These are phyloP conservation scores for Crambe crambe DNA, from an alignment of 37 sponge, comb jelly and placozoan genomes.

Conservation along the genomic window DNA sequence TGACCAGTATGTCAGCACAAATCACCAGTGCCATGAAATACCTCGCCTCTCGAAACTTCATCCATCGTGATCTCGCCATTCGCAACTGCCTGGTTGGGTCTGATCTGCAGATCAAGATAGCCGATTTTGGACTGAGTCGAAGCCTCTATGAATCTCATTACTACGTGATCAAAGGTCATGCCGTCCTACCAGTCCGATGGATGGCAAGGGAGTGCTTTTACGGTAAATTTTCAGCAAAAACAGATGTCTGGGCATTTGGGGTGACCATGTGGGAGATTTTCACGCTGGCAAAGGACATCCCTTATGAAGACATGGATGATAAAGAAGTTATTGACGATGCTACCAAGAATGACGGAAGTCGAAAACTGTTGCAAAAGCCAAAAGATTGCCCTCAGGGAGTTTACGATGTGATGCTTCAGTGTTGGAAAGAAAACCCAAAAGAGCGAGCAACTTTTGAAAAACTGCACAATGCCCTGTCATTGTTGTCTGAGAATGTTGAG, in stretches of 20 bases:
- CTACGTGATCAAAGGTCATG: conserved; percentile 51
- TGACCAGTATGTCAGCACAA: conserved; percentile 69
- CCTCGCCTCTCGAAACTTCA: conserved; percentile 68
- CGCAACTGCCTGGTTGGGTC: conserved; percentile 86
- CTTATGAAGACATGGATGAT: conserved; percentile 70
- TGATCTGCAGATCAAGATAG: conserved; percentile 72
- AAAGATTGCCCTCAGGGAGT: conserved; percentile 49
- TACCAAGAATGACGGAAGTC: conserved; percentile 2
- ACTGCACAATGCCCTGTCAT: conserved; percentile 10
- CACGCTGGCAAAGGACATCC: conserved; percentile 57
- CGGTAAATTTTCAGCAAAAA: conserved; percentile 79
- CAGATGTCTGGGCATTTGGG: conserved; percentile 87
- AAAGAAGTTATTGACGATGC: conserved; percentile 82
- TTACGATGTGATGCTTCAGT: conserved; percentile 62
- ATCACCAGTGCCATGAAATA: conserved; percentile 83
- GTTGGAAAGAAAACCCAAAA: conserved; percentile 60
- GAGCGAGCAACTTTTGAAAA: conserved; percentile 62
- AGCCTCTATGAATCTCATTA: conserved; percentile 73
- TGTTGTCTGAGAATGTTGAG: neutral
- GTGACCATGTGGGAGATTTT: conserved; percentile 88
- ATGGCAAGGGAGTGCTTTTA: conserved; percentile 89
- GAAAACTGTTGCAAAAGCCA: conserved; percentile 44
- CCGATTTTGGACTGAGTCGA: conserved; percentile 90
- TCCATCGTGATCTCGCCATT: conserved; percentile 85
- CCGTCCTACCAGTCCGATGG: conserved; percentile 80